Evolutionary conservation across 2,797 vertebrate species (phyloP).

Genomic region (Pseudotriccus pelzelni): DNA sequence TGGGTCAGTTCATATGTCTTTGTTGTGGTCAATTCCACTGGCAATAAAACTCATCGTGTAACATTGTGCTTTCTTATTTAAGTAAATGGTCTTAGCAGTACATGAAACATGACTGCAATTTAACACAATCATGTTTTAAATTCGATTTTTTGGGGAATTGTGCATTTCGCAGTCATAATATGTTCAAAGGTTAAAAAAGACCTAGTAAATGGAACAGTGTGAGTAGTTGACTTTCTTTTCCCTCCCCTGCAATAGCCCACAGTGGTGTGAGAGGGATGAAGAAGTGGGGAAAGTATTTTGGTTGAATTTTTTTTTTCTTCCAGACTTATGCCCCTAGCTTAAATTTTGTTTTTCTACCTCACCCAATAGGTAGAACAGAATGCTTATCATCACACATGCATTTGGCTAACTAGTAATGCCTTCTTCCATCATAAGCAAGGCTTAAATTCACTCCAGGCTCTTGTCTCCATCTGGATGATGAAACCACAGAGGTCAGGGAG

Average conservation of each 20-base stretch:
- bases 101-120: neutral
- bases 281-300: neutral
- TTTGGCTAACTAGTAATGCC: neutral
- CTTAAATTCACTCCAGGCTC: neutral
- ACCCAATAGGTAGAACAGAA: neutral
- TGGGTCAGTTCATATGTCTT: constrained; percentile 40
- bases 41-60: neutral
- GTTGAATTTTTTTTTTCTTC: neutral
- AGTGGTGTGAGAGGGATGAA: neutral
- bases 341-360: neutral
- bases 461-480: neutral
- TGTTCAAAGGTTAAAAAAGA: neutral
- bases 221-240: neutral
- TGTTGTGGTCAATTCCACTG: constrained; percentile 37
- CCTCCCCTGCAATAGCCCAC: neutral
- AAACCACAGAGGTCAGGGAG: neutral
- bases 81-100: neutral
- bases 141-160: neutral
- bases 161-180: neutral
- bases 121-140: neutral
- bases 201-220: neutral
- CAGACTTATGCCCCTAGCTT: neutral
- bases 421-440: neutral
- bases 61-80: neutral
- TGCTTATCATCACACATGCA: neutral